Base-by-base conservation (phyloP, 1,140 invertebrate genomes). In the Scylla paramamosain region DNA sequence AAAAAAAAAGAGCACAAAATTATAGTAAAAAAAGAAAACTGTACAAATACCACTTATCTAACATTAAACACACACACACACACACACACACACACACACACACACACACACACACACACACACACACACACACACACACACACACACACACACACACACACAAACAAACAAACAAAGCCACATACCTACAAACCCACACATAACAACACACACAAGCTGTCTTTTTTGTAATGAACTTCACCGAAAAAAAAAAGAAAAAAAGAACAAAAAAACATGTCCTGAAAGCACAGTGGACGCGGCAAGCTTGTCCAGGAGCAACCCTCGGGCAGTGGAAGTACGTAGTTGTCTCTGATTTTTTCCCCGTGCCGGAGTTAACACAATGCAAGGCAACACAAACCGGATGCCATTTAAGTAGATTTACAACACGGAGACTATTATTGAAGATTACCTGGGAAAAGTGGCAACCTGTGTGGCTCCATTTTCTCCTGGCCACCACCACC, bases 401-500 rank as follows among this genome's bases (percentile, higher is more conserved):
- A 77, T 77, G 67, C 25, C 67, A 77, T 77, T 77, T 77, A 77
- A 25, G 20, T 77, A n/a, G 67, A 77, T 77, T 77, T 77, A 77
- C n/a, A 77, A 77, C n/a, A 77, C 67, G 67, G 67, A n/a, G 67
- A 77, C 67, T 77, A 77, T 77, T 77, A 77, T 77, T 77, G 67
- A 77, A 77, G 67, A 77, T 77, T 77, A 77, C 67, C 67, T 77
- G 67, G 67, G 67, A 77, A 77, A 77, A 77, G 67, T 77, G 67
- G 67, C 67, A 77, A 77, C 20, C 67, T 77, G 67, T 77, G 67
- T 77, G 67, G 25, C 67, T 77, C 67, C 67, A 77, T 77, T 77
- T 77, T 77, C 25, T 77, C 67, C n/a, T n/a, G 20, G 20, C n/a
- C 25, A 7, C n/a, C 39, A 6, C 39, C 39, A 12, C 52, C 52